Conservation (phyloP, 1,140 invertebrate genomes). For the Lasioglossum baleicum region DNA sequence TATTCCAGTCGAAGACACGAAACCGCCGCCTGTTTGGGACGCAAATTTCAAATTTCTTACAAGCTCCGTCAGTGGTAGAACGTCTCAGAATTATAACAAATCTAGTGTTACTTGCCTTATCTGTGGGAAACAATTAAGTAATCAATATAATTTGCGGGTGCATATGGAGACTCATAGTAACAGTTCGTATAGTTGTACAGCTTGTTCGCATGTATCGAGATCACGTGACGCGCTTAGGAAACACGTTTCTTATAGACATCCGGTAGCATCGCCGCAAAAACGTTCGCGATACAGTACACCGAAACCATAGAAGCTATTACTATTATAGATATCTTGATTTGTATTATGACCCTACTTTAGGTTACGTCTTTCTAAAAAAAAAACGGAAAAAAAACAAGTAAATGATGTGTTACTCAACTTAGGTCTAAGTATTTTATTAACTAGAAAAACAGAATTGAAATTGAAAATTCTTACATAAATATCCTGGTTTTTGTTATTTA, state of each 20-base stretch:
- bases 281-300: slow-evolving; percentile 72
- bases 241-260: slow-evolving; percentile 92
- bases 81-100: slow-evolving; percentile 76
- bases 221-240: slow-evolving; percentile 92
- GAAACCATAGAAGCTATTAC: slow-evolving; percentile 59
- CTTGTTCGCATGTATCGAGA: slow-evolving; percentile 91
- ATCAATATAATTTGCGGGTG: slow-evolving; percentile 93
- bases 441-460: slow-evolving; percentile 10
- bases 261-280: slow-evolving; percentile 80
- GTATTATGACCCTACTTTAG: slow-evolving; percentile 28
- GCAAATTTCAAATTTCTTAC: slow-evolving; percentile 74
- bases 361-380: slow-evolving; percentile 20
- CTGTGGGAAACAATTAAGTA: slow-evolving; percentile 92
- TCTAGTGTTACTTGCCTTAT: slow-evolving; percentile 88
- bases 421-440: not conserved
- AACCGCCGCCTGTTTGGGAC: slow-evolving; percentile 69
- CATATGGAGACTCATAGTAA: slow-evolving; percentile 94
- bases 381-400: not conserved
- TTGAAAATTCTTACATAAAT: slow-evolving; percentile 24
- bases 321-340: slow-evolving; percentile 39
- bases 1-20: slow-evolving; percentile 64
- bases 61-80: slow-evolving; percentile 54
- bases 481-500: slow-evolving; percentile 22
- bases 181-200: slow-evolving; percentile 88
- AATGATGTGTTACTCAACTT: slow-evolving; percentile 27